Conservation (phyloP, 2,888 invertebrate species). For the Hofmannophila pseudospretella region DNA sequence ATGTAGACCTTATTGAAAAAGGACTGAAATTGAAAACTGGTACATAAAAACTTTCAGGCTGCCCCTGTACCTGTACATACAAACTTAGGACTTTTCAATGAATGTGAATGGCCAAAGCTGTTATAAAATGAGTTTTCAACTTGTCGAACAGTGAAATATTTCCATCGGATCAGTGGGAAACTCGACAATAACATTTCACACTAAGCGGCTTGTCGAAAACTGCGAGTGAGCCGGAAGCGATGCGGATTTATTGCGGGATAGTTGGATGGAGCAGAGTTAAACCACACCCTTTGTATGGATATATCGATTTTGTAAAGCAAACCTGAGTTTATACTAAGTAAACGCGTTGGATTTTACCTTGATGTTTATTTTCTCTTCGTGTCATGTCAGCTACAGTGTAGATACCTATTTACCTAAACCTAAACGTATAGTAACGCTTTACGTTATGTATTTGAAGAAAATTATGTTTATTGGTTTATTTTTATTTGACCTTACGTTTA, state of each 20-base stretch:
- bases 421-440: too few species aligned
- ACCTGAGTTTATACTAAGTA: not conserved
- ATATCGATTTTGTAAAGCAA: constrained; percentile 1
- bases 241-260: constrained; percentile 22
- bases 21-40: too few species aligned
- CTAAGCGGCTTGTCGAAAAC: constrained; percentile 3
- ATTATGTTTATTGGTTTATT: too few species aligned
- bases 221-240: constrained; percentile 15
- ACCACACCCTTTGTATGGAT: not conserved
- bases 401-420: too few species aligned
- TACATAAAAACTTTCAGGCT: too few species aligned
- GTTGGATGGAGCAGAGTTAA: constrained; percentile 14
- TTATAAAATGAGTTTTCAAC: not conserved
- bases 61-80: too few species aligned
- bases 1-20: too few species aligned
- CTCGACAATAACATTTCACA: not conserved
- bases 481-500: too few species aligned
- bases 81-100: too few species aligned
- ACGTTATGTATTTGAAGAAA: too few species aligned
- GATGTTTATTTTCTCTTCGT: not conserved
- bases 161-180: not conserved
- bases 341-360: not conserved
- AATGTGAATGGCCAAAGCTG: too few species aligned
- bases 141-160: not conserved
- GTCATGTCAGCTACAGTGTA: too few species aligned